Conservation (phyloP, 2,113 vertebrate species). For the Gadus chalcogrammus region DNA sequence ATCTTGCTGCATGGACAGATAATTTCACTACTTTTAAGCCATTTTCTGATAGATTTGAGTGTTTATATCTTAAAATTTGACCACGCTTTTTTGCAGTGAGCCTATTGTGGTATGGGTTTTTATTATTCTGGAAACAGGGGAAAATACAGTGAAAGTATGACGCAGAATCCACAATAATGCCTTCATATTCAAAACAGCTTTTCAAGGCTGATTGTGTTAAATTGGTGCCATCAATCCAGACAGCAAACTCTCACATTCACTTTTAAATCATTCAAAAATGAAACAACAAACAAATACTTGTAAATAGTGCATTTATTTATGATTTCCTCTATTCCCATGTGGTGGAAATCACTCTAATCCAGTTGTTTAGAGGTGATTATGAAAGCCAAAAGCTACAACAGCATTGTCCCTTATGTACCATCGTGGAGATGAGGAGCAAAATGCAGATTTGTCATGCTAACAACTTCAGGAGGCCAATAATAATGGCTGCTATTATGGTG, state of each 20-base stretch:
- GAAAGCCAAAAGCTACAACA: constrained; percentile 40
- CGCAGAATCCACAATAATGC: too few relatives aligned
- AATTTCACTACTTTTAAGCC: too few relatives aligned
- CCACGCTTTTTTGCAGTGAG: too few relatives aligned
- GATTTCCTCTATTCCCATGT: not conserved
- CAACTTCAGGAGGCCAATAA: constrained; percentile 53
- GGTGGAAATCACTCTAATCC: constrained; percentile 47
- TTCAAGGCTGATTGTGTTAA: too few relatives aligned
- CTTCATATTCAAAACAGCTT: too few relatives aligned
- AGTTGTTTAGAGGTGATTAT: constrained; percentile 49
- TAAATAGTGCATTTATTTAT: constrained; percentile 21
- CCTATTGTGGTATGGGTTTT: too few relatives aligned
- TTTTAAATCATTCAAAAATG: not conserved
- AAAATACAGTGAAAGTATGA: too few relatives aligned
- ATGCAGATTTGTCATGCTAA: constrained; percentile 47
- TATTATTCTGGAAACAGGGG: too few relatives aligned
- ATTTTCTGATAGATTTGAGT: too few relatives aligned
- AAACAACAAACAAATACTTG: not conserved
- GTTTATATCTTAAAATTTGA: too few relatives aligned
- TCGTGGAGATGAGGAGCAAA: constrained; percentile 46
- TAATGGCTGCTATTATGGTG: constrained; percentile 63
- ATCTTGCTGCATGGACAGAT: too few relatives aligned
- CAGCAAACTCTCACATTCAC: not conserved
- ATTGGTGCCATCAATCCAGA: not conserved
- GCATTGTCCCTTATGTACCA: constrained; percentile 27